phyloP scores from a whole-genome alignment of 2,888 invertebrate species.

The Hirtodrosophila histrioides region DNA sequence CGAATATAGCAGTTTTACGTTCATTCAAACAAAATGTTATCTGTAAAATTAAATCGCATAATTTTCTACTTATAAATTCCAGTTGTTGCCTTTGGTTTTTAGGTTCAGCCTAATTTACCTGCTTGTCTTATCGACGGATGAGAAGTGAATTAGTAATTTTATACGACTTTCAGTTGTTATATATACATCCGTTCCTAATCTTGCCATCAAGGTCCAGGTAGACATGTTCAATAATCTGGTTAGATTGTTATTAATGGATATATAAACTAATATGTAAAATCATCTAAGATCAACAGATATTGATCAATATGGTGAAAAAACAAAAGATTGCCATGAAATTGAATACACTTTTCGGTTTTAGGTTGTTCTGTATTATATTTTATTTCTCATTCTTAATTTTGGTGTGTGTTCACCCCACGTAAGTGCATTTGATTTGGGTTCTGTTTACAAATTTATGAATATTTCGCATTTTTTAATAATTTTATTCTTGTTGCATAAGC shows the following conservation, averaged over 20 bases:
- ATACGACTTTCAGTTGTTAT: conserved; percentile 23
- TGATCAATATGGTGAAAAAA: too few relatives aligned
- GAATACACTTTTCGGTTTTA: conserved; percentile 36
- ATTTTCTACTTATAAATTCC: background rate
- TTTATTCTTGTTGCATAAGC: conserved; percentile 27
- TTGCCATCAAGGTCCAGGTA: background rate
- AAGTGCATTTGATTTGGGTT: conserved; percentile 50
- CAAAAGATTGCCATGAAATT: background rate
- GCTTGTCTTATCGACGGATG: conserved; percentile 11
- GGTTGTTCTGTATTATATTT: conserved; percentile 69
- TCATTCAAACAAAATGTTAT: too few relatives aligned
- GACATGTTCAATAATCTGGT: background rate
- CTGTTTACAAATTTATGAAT: conserved; percentile 37
- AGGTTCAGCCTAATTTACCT: conserved; percentile 45
- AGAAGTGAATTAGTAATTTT: conserved; percentile 27
- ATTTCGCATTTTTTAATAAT: conserved; percentile 6
- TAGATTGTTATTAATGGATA: too few relatives aligned
- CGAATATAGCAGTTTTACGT: too few relatives aligned
- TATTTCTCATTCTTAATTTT: conserved; percentile 60
- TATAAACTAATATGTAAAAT: too few relatives aligned
- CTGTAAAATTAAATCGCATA: too few relatives aligned
- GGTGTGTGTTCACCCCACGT: conserved; percentile 47
- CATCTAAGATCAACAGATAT: too few relatives aligned
- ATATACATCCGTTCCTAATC: conserved; percentile 14
- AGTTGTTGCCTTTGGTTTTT: background rate